phyloP scores from a whole-genome alignment of 35 echinoderm and acorn worm genomes.

The Holothuria glaberrima region DNA sequence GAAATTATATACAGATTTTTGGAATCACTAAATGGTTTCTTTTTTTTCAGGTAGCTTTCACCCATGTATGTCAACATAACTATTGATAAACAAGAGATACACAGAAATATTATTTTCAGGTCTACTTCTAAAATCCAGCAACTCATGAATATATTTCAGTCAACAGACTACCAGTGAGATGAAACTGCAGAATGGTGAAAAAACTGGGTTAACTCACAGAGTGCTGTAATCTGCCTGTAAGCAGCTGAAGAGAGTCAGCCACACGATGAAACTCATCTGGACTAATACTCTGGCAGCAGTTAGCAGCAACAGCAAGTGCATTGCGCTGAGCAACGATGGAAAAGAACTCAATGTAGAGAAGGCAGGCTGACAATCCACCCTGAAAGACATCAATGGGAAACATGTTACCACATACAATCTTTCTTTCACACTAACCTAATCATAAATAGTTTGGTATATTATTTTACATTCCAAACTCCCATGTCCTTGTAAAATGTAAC shows the following conservation, averaged over 20 bases:
- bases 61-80: too few species aligned
- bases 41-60: too few species aligned
- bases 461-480: too few species aligned
- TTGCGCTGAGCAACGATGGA: slow-evolving; percentile 94
- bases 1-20: too few species aligned
- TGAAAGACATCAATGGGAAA: not conserved
- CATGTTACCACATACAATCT: too few species aligned
- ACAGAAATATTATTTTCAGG: too few species aligned
- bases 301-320: slow-evolving; percentile 92
- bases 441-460: too few species aligned
- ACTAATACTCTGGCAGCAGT: slow-evolving; percentile 97
- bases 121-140: too few species aligned
- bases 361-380: slow-evolving; percentile 92
- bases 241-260: slow-evolving; percentile 76
- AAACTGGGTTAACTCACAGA: slow-evolving; percentile 50
- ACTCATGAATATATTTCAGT: not conserved
- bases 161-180: not conserved
- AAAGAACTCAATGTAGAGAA: slow-evolving; percentile 99
- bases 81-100: too few species aligned
- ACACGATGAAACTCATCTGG: slow-evolving; percentile 90
- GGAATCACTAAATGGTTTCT: too few species aligned
- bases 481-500: too few species aligned
- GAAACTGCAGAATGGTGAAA: not conserved
- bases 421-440: too few species aligned
- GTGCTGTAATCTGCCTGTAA: slow-evolving; percentile 91